Base-by-base conservation (phyloP, 2,888 invertebrate genomes). In the Amiota communis region DNA sequence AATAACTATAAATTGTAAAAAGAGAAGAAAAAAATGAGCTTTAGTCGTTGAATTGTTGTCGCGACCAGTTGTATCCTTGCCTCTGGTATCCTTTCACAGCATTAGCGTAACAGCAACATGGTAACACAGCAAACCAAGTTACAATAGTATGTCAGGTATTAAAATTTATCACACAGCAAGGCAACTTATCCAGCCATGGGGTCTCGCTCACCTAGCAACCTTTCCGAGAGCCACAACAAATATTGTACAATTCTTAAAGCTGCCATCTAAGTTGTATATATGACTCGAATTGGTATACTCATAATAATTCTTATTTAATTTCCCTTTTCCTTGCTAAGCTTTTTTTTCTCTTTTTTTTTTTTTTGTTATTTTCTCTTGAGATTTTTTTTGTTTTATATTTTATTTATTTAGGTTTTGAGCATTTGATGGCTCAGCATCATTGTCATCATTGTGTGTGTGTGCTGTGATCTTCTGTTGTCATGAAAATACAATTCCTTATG, bases 1-100 rank as follows among this genome's bases (percentile, higher is more conserved):
- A 83, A 83, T 85, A 85, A 84, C 85, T 85, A 83, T 83, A 83
- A 83, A 83, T 83, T 83, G 78, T 81, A 78, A 77, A 71, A 68
- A 78, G 13, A 36, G 75, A 77, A 78, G 80, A 82, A 83, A 79
- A 84, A 83, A 80, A 80, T 79, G 78, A 71, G 64, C 71, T 64
- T 53, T 15, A 6, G 51, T 64, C 70, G 15, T 36, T 36, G 36
- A 36, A 36, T 36, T 36, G 8, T 36, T 36, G 36, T 36, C 36
- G 36, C 36, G 36, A 36, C 3, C 36, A 36, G 36, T 36, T 36
- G 36, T 36, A 36, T 36, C 36, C 36, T 36, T 36, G 36, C 36
- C 2, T 36, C 36, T 36, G 36, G 36, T 36, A 36, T 36, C 36
- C 36, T 36, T 36, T 36, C 36, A 36, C 36, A 36, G 6, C 36